Percentiles rank a stretch among this genome's conserved stretches.
Evolutionary conservation across 2,113 vertebrate species (phyloP).

Genomic region (Gopherus flavomarginatus): DNA sequence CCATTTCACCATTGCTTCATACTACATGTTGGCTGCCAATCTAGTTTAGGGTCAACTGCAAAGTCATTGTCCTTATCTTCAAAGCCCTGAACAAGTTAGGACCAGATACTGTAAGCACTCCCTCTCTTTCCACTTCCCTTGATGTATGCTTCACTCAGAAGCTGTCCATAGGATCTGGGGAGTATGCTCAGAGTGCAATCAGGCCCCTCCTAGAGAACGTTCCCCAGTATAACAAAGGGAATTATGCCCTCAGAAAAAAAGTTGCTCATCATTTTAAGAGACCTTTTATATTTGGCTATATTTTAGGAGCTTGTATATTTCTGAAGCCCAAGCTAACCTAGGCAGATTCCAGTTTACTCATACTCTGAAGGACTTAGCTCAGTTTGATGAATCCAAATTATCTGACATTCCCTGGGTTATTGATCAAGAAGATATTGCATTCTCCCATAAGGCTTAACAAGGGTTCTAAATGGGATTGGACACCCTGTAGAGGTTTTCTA

Average conservation of each 20-base stretch:
- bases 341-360: neutral
- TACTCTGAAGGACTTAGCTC: neutral
- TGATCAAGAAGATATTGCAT: neutral
- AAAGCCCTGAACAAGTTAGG: neutral
- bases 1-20: too few relatives aligned
- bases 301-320: neutral
- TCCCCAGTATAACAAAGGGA: neutral
- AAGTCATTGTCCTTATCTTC: neutral
- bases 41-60: accelerated
- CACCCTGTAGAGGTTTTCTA: neutral
- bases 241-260: neutral
- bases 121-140: slow-evolving; percentile 6
- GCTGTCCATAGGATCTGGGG: neutral
- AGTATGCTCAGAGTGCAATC: neutral
- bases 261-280: slow-evolving; percentile 18
- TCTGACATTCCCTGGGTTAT: neutral
- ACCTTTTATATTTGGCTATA: neutral
- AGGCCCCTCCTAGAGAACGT: neutral
- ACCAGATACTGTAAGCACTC: neutral
- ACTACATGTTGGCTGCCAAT: neutral
- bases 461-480: neutral
- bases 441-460: neutral
- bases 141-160: neutral
- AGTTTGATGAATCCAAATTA: neutral
- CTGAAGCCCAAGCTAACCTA: neutral